These are phyloP conservation scores for Archips crataeganus DNA, from an alignment of 2,888 invertebrate species.

Conservation along the genomic window DNA sequence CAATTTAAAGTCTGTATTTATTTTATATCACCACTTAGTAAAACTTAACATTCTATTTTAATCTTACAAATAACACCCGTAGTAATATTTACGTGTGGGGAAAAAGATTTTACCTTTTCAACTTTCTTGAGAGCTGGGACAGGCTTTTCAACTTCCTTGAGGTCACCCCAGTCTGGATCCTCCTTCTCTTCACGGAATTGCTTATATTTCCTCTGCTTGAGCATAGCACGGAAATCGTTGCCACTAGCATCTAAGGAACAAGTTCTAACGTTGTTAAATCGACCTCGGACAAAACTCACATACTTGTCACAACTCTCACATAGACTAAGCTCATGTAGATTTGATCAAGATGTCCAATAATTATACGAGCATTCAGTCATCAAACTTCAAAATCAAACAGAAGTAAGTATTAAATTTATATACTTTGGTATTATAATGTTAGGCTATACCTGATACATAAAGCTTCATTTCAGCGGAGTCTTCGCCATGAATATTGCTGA, in stretches of 20 bases:
- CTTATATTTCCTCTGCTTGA: conserved; percentile 98
- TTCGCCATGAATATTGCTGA: conserved; percentile 97
- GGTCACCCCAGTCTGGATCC: conserved; percentile 96
- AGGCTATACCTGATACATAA: conserved; percentile 95
- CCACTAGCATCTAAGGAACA: conserved; percentile 93
- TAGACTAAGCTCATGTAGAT: no score
- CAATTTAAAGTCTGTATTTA: conserved; percentile 26
- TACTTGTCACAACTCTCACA: no score
- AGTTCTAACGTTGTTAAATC: not conserved
- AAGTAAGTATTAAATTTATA: no score
- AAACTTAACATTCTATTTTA: not conserved
- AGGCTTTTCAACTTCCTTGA: conserved; percentile 96
- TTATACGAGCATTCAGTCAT: no score
- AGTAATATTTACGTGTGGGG: conserved; percentile 24
- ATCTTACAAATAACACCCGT: not conserved
- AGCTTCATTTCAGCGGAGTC: conserved; percentile 98
- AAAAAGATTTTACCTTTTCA: conserved; percentile 91
- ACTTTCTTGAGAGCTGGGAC: conserved; percentile 95
- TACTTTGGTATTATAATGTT: no score
- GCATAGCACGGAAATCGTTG: conserved; percentile 99
- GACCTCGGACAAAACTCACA: no score
- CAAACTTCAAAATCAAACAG: no score
- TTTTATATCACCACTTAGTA: conserved; percentile 72
- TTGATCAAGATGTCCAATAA: no score
- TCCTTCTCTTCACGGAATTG: conserved; percentile 97